A percentile compares a stretch with the other conserved stretches of the same genome.
These are phyloP conservation scores for Stenopsyche tienmushanensis DNA, from an alignment of 1,140 invertebrate species.

Conservation along the genomic window DNA sequence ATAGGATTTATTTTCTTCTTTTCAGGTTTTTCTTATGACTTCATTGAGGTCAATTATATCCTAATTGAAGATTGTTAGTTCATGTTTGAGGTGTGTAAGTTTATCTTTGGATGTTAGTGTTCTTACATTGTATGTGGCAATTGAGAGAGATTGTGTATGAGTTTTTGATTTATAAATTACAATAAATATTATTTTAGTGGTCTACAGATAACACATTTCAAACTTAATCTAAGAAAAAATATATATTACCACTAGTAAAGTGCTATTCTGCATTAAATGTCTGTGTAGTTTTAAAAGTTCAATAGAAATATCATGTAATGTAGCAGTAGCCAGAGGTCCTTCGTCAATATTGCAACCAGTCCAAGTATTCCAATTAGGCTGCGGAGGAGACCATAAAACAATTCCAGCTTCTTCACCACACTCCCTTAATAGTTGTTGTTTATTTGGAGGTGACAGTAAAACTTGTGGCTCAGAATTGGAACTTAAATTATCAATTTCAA, in stretches of 20 bases:
- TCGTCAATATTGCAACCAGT: conserved; percentile 81
- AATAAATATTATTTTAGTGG: too few species aligned
- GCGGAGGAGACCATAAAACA: conserved; percentile 93
- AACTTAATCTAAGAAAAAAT: background rate
- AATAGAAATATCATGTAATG: conserved; percentile 78
- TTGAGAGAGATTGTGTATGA: too few species aligned
- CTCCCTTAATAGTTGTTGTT: conserved; percentile 47
- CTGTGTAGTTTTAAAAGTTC: conserved; percentile 69
- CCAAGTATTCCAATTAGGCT: conserved; percentile 97
- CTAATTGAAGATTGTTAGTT: too few species aligned
- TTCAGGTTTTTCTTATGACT: too few species aligned
- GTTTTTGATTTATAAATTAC: too few species aligned
- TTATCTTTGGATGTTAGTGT: too few species aligned
- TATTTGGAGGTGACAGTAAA: conserved; percentile 27
- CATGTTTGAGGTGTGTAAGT: too few species aligned
- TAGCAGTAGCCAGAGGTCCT: conserved; percentile 76
- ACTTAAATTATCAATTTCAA: conserved; percentile 45
- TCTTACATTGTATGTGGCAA: too few species aligned
- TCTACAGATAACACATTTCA: too few species aligned
- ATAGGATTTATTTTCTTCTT: too few species aligned
- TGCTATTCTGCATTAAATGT: conserved; percentile 65
- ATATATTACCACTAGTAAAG: conserved; percentile 47
- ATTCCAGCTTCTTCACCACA: conserved; percentile 65
- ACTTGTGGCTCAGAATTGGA: conserved; percentile 25
- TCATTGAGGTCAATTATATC: too few species aligned